Percentiles rank a stretch among this genome's conserved stretches.
These are phyloP conservation scores for Troides aeacus DNA, from an alignment of 2,888 invertebrate genomes.

Conservation along the genomic window DNA sequence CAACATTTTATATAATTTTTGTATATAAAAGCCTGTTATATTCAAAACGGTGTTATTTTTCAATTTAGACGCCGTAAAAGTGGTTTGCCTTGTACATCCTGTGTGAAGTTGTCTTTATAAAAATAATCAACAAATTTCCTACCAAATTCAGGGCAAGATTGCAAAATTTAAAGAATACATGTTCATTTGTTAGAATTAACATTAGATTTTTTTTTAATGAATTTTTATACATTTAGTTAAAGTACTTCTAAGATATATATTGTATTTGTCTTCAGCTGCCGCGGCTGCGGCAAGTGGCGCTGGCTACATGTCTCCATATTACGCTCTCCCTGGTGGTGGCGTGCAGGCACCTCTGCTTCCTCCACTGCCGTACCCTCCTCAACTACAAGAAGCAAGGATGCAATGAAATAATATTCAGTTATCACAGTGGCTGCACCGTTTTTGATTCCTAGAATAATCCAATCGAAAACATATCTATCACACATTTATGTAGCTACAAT, in stretches of 20 bases:
- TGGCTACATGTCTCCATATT: slow-evolving; percentile 87
- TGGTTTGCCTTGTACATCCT: no score
- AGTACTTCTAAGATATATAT: background rate
- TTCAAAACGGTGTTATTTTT: no score
- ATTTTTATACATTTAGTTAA: no score
- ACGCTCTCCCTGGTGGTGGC: slow-evolving; percentile 83
- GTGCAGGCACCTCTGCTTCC: slow-evolving; percentile 83
- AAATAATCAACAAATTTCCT: no score
- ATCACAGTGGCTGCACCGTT: slow-evolving; percentile 32
- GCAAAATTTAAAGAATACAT: background rate
- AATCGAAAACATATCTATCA: slow-evolving; percentile 22
- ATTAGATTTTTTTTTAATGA: no score
- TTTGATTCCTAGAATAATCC: slow-evolving; percentile 23
- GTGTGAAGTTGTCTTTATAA: no score
- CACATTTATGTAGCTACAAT: slow-evolving; percentile 30
- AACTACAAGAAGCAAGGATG: slow-evolving; percentile 88
- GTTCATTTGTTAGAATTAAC: background rate
- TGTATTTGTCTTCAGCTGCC: slow-evolving; percentile 50
- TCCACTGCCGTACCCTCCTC: slow-evolving; percentile 82
- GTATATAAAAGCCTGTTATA: no score
- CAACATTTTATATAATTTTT: no score
- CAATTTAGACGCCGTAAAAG: no score
- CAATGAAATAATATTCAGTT: slow-evolving; percentile 74
- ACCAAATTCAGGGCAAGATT: no score
- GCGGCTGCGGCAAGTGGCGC: slow-evolving; percentile 81